Base-by-base conservation (phyloP, 2,113 vertebrate genomes). In the Oxygymnocypris stewartii region DNA sequence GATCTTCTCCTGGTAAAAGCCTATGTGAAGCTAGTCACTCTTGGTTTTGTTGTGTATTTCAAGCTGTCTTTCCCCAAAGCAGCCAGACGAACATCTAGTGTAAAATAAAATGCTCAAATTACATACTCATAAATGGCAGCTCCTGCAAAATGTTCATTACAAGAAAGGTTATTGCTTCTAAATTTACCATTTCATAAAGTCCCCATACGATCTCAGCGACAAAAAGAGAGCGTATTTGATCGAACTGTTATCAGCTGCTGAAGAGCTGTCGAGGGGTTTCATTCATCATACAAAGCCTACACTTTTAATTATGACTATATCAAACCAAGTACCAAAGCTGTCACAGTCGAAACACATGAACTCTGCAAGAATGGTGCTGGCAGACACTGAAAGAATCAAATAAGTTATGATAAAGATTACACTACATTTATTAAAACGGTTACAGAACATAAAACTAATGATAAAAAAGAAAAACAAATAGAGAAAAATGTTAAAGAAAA, bases 21-120 rank as follows among this genome's bases (percentile, higher is more conserved):
- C 42, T 63, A 67, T 67, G 23, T 47, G 40, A 81, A 20, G 40
- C 59, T 65, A 65, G 79, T 81, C 79, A 86, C 74, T 37, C 74
- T 59, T n/a, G 74, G 23, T 81, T 25, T 63, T 65, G 59, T 47
- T 65, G 57, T 40, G 14, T 23, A 44, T 63, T 81, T 65, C 79
- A 67, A 65, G 79, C 40, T 65, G 40, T 65, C 65, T 79, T 65
- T 78, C 31, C 23, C 23, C 20, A 28, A 80, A 63, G 37, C 37
- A 42, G 28, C 49, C 14, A 11, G 31, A 61, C 2, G 1, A 61
- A 59, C 20, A 80, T 61, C 57, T 20, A n/a, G 79, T 16, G 54
- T 10, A 5, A 40, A 13, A 63, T 37, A 65, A 65, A 81, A 63
- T 25, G 57, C 7, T 63, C 12, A 65, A 25, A 44, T 28, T 25